Percentiles rank a stretch among this genome's conserved stretches.
phyloP scores from a whole-genome alignment of 2,113 vertebrate species.

The Otis tarda region DNA sequence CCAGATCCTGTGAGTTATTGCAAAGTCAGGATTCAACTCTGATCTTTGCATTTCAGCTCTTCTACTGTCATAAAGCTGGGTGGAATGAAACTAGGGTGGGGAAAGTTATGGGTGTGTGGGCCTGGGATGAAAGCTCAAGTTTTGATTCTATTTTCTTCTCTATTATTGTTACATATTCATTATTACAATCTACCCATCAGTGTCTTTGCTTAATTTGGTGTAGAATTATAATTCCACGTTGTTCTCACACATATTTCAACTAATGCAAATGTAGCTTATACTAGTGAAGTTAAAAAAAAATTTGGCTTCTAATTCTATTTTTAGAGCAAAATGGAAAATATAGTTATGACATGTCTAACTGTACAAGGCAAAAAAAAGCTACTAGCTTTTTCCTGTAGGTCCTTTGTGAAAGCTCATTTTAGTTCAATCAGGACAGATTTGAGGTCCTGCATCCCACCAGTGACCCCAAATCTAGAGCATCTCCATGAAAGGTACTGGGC shows the following conservation, averaged over 20 bases:
- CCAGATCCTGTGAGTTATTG: background rate
- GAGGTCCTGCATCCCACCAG: background rate
- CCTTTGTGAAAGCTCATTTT: background rate
- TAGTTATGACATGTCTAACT: background rate
- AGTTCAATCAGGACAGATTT: background rate
- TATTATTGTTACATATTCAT: background rate
- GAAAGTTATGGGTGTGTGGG: background rate
- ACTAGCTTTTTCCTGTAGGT: background rate
- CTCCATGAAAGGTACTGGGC: background rate
- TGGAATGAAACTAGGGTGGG: background rate
- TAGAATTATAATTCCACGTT: background rate
- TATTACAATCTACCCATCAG: background rate
- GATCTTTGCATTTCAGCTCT: background rate
- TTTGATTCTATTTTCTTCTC: background rate
- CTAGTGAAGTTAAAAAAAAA: background rate
- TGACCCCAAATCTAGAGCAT: background rate
- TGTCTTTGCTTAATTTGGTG: background rate
- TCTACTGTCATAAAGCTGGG: background rate
- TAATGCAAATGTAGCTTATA: background rate
- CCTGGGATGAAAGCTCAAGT: background rate
- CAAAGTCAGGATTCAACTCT: background rate
- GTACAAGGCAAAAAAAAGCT: background rate
- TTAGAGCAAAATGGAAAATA: background rate
- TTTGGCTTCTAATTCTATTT: background rate
- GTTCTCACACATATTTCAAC: background rate